Percentiles rank a stretch among this genome's conserved stretches.
These are phyloP conservation scores for Diadumene lineata DNA, from an alignment of 92 coral and sea anemone genomes.

Conservation along the genomic window DNA sequence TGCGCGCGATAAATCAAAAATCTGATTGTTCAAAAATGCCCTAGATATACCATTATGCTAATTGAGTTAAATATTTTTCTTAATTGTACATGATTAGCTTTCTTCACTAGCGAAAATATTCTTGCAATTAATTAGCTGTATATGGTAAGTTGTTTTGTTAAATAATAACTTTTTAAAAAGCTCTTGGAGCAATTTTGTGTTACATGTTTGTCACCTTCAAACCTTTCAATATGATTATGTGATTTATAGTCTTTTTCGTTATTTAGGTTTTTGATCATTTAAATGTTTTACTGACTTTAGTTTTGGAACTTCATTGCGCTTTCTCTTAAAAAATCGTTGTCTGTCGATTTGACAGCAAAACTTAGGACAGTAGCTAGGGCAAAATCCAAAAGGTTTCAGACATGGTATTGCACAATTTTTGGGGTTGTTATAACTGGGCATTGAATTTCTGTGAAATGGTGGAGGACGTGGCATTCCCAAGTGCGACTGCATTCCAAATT, in stretches of 20 bases:
- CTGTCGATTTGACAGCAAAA: constrained; percentile 45
- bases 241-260: not conserved
- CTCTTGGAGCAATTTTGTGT: too few relatives aligned
- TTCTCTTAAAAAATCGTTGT: constrained; percentile 3
- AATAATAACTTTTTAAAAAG: too few relatives aligned
- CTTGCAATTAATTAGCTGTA: too few relatives aligned
- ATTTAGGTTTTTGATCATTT: not conserved
- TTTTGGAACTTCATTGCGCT: constrained; percentile 14
- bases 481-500: constrained; percentile 13
- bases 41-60: too few relatives aligned
- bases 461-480: constrained; percentile 17
- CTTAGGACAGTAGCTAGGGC: constrained; percentile 70
- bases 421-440: constrained; percentile 5
- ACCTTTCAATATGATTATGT: not conserved
- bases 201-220: too few relatives aligned
- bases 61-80: too few relatives aligned
- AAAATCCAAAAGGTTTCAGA: constrained; percentile 35
- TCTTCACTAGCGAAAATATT: too few relatives aligned
- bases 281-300: not conserved
- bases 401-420: constrained; percentile 52
- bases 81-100: too few relatives aligned
- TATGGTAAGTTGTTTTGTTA: too few relatives aligned
- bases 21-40: too few relatives aligned
- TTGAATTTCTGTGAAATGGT: constrained; percentile 16
- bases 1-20: too few relatives aligned